These are phyloP conservation scores for Malaclemys terrapin DNA, from an alignment of 2,113 vertebrate species.

Conservation along the genomic window DNA sequence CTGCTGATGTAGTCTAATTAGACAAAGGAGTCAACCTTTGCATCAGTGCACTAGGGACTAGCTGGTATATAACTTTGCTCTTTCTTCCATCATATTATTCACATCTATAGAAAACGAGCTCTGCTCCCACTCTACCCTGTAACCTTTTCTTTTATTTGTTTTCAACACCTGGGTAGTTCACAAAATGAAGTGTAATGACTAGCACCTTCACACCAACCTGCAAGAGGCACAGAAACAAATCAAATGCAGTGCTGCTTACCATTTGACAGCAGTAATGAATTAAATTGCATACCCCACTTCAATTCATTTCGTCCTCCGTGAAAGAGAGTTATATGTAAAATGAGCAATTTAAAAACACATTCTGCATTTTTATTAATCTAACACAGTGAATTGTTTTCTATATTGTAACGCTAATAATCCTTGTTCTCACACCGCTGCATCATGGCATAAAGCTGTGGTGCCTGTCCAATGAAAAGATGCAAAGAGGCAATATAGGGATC, in stretches of 20 bases:
- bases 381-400: constrained; percentile 23
- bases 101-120: neutral
- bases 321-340: constrained; percentile 57
- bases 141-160: constrained; percentile 27
- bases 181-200: constrained; percentile 30
- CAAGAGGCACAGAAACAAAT: constrained; percentile 22
- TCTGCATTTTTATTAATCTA: constrained; percentile 54
- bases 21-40: neutral
- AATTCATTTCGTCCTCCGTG: constrained; percentile 47
- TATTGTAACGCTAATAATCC: neutral
- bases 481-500: neutral
- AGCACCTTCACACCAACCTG: neutral
- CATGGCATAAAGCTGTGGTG: constrained; percentile 5
- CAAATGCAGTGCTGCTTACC: neutral
- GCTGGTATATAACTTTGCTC: neutral
- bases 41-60: neutral
- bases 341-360: constrained; percentile 61
- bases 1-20: neutral
- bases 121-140: neutral
- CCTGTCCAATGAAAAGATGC: neutral
- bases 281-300: constrained; percentile 43
- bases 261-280: constrained; percentile 65
- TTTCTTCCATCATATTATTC: neutral
- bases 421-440: neutral
- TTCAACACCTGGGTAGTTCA: constrained; percentile 46